Base-by-base conservation (phyloP, 2,888 invertebrate genomes). In the Taenaris catops region DNA sequence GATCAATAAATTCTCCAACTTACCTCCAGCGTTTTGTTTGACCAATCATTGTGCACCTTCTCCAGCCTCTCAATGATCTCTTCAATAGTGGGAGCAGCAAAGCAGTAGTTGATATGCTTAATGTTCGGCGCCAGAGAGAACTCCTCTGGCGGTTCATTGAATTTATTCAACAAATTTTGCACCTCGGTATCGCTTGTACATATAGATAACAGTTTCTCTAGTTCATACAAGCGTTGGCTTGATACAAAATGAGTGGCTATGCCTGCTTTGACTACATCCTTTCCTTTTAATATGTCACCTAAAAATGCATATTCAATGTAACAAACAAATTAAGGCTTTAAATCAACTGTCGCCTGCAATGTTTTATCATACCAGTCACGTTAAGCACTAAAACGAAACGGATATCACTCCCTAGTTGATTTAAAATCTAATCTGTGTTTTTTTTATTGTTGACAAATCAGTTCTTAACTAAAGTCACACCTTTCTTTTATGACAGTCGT, bases 161-260 rank as follows among this genome's bases (percentile, higher is more conserved):
- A 94, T 54, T 90, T 89, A 29, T 88, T 86, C 9, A 96, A 69
- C 8, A 91, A 65, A 5, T 73, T 63, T 25, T 84, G 72, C n/a
- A 93, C 68, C 41, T 90, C 88, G 1, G 67, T 55, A 1, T 87
- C 80, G 36, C 73, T 87, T 1, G 66, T 53, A 52, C 88, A 83
- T 10, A 89, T 63, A 5, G 78, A 75, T 5, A 95, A 58, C 1
- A 96, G 75, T 19, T 89, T 76, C 62, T 93, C 92, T 11, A 96
- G 71, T 34, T 89, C 88, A 11, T 84, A 76, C 0, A 95, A 61
- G 48, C 91, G 87, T 28, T 88, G 79, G 54, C 91, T 91, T 3
- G 91, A 87, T 8, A 94, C 89, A 61, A 89, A 97, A 74, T 99
- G 99, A 2, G 98, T 98, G 0, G 98, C 98, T 38, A 99, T 90